phyloP scores from a whole-genome alignment of 2,888 invertebrate genomes.

The Troides helena region DNA sequence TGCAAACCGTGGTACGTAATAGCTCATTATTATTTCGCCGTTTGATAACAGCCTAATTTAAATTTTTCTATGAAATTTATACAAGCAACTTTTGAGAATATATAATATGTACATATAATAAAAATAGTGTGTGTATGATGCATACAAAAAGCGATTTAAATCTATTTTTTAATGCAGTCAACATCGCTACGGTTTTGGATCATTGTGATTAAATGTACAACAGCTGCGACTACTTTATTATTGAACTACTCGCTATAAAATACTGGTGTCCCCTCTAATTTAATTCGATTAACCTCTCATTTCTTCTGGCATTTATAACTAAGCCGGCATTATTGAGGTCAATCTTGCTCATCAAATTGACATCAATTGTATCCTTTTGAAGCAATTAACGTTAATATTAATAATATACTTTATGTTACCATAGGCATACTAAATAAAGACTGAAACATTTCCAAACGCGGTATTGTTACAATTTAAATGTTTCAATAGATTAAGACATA shows the following conservation, averaged over 20 bases:
- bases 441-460: too few species aligned
- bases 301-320: constrained; percentile 60
- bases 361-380: constrained; percentile 54
- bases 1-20: constrained; percentile 38
- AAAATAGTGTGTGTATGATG: neutral
- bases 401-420: neutral
- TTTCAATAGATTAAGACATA: too few species aligned
- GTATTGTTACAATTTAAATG: too few species aligned
- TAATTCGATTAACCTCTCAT: constrained; percentile 72
- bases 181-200: neutral
- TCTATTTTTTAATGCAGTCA: neutral
- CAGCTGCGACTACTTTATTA: constrained; percentile 24
- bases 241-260: constrained; percentile 16
- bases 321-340: constrained; percentile 59
- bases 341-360: constrained; percentile 57
- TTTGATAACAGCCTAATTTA: constrained; percentile 34
- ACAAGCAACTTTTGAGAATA: neutral
- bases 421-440: neutral
- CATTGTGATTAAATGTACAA: constrained; percentile 4
- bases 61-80: constrained; percentile 19
- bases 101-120: neutral
- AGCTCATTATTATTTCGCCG: constrained; percentile 31
- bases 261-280: constrained; percentile 34
- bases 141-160: neutral
- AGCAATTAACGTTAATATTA: constrained; percentile 14